Percentiles rank a stretch among this genome's conserved stretches.
phyloP scores from a whole-genome alignment of 2,888 invertebrate species.

The Germaria angustata region DNA sequence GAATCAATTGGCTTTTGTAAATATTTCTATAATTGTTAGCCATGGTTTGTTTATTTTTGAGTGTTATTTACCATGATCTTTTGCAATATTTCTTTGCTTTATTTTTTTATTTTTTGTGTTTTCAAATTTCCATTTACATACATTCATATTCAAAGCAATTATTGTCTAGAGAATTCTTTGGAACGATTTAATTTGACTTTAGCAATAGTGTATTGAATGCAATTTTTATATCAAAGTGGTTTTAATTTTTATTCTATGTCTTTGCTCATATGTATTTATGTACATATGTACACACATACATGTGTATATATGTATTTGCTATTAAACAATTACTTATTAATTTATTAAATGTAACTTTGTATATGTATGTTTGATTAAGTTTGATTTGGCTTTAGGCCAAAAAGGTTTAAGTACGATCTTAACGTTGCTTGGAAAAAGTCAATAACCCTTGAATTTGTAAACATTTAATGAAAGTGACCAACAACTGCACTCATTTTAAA shows the following conservation, averaged over 20 bases:
- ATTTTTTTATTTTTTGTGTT: neutral
- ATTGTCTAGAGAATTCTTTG: constrained; percentile 54
- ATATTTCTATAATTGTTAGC: constrained; percentile 57
- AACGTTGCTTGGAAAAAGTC: constrained; percentile 15
- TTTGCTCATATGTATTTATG: too few species aligned
- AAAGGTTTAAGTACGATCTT: constrained; percentile 37
- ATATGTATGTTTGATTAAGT: neutral
- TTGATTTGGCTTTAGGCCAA: constrained; percentile 54
- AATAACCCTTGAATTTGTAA: constrained; percentile 36
- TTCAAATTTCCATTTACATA: constrained; percentile 21
- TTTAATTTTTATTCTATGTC: neutral
- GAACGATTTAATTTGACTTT: constrained; percentile 3
- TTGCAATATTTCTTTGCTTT: constrained; percentile 52
- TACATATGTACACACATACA: neutral
- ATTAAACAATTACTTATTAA: constrained; percentile 5
- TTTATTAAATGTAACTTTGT: neutral
- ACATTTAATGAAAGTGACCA: constrained; percentile 9
- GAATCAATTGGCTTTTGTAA: constrained; percentile 40
- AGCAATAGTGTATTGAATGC: constrained; percentile 9
- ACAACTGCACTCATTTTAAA: neutral
- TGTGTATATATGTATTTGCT: neutral
- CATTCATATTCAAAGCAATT: constrained; percentile 25
- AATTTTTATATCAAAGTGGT: neutral
- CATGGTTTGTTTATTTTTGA: constrained; percentile 61
- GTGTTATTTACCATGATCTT: constrained; percentile 57